Evolutionary conservation across 2,888 invertebrate genomes (phyloP).

Genomic region (Xestia sexstrigata): DNA sequence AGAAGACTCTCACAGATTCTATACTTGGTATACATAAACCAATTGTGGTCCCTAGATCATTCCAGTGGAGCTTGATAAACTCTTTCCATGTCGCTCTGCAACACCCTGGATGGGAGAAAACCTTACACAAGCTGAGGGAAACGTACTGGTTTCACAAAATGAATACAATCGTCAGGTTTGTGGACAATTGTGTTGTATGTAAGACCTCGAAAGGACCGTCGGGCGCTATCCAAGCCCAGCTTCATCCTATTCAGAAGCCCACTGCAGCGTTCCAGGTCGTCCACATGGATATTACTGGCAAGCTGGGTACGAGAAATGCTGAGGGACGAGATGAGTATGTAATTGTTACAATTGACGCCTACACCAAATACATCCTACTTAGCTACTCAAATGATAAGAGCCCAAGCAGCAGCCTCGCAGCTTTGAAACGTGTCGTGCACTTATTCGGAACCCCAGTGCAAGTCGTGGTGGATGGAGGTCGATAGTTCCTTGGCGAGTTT

Average conservation of each 20-base stretch:
- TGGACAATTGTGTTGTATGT: conserved; percentile 54
- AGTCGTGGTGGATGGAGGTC: conserved; percentile 50
- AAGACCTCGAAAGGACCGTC: conserved; percentile 56
- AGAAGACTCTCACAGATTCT: not conserved
- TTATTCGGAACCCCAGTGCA: conserved; percentile 51
- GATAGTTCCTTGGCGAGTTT: conserved; percentile 55
- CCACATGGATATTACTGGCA: no score
- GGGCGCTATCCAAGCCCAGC: not conserved
- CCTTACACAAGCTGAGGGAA: conserved; percentile 36
- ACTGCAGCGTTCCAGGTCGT: no score
- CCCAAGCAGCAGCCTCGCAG: conserved; percentile 21
- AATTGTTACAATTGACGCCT: conserved; percentile 38
- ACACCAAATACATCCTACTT: conserved; percentile 51
- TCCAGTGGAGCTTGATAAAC: conserved; percentile 32
- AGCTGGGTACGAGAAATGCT: no score
- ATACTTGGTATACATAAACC: not conserved
- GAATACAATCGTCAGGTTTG: conserved; percentile 17
- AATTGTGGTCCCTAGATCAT: conserved; percentile 53
- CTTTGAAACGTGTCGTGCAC: conserved; percentile 49
- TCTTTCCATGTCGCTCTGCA: conserved; percentile 52
- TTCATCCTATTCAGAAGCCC: no score
- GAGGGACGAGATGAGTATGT: no score
- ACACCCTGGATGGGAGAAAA: conserved; percentile 65
- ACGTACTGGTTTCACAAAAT: conserved; percentile 37
- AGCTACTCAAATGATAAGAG: conserved; percentile 34